Base-by-base conservation (phyloP, 2,113 vertebrate genomes). In the Gnathonemus echidnorhynchus region DNA sequence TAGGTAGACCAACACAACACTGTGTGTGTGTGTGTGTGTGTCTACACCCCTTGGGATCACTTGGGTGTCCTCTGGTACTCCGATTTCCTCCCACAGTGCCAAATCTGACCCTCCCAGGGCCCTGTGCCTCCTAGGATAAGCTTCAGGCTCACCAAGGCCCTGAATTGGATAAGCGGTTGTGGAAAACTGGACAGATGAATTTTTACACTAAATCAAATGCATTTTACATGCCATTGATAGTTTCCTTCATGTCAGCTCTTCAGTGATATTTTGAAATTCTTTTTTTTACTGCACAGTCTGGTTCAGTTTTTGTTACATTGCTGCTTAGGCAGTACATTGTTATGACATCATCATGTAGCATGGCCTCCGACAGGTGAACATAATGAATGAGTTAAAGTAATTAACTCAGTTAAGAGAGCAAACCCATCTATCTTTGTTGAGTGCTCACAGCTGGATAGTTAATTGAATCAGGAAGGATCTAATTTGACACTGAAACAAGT, bases 341-440 rank as follows among this genome's bases (percentile, higher is more conserved):
- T 27, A 35, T 77, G 35, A 77, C 35, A 77, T 17, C 74, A 19
- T 80, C 74, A 4, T 42, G 17, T 42, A 19, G 35, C 15, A 19
- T 42, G 5, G 35, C 15, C 35, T 42, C 15, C 27, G 0, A 86
- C n/a, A 17, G 46, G 19, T 86, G 84, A 49, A 50, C 45, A 80
- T 39, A 80, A 80, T 80, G 19, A 52, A 52, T 52, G 50, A 52
- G 15, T 52, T 52, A 9, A 66, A 66, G n/a, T 31, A 31, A 70
- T 70, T 70, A 80, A 80, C 35, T 80, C 74, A 80, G 35, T 80
- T 80, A 80, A 42, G 74, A 80, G 74, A 80, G 31, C 74, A 80
- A 86, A 86, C n/a, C 45, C 46, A 48, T 85, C 42, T 48, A 48
- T 86, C 48, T 49, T n/a, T 86, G 24, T 50, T 49, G 46, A 49